A percentile compares a stretch with the other conserved stretches of the same genome.
Evolutionary conservation across 2,888 invertebrate genomes (phyloP).

Genomic region (Cerastoderma edule): DNA sequence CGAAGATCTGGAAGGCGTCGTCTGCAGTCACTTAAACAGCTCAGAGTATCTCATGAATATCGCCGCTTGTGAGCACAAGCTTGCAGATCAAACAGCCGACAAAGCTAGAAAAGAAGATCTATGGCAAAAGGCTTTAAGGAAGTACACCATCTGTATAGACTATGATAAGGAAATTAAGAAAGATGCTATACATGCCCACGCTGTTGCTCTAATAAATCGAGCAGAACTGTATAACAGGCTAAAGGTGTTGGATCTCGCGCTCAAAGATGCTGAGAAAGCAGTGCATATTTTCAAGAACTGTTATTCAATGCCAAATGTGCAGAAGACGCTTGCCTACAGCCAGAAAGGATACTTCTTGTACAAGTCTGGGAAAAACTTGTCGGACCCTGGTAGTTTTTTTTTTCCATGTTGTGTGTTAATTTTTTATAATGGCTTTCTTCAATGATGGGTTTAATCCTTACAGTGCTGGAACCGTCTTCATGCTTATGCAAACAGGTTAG

Average conservation of each 20-base stretch:
- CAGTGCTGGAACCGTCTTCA: too few relatives aligned
- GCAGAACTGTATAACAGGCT: constrained; percentile 28
- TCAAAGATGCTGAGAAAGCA: constrained; percentile 25
- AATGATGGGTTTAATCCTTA: too few relatives aligned
- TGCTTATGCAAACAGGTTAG: too few relatives aligned
- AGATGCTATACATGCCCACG: constrained; percentile 6
- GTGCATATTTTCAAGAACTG: constrained; percentile 20
- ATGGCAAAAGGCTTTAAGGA: constrained; percentile 20
- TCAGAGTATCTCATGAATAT: constrained; percentile 38
- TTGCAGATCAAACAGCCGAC: constrained; percentile 7
- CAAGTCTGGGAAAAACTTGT: constrained; percentile 27
- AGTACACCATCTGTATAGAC: constrained; percentile 14
- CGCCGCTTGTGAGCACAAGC: constrained; percentile 37
- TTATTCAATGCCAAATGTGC: constrained; percentile 33
- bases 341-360: constrained; percentile 32
- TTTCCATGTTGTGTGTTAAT: too few relatives aligned
- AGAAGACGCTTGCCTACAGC: constrained; percentile 32
- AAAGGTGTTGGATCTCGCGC: constrained; percentile 19
- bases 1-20: not conserved
- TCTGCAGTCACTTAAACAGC: constrained; percentile 15
- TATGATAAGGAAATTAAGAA: constrained; percentile 19
- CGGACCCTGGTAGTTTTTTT: constrained; percentile 2
- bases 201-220: constrained; percentile 17
- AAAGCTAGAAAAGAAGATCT: constrained; percentile 7
- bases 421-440: too few relatives aligned